phyloP scores from a whole-genome alignment of 2,113 vertebrate species.

The Calyptomena viridis region DNA sequence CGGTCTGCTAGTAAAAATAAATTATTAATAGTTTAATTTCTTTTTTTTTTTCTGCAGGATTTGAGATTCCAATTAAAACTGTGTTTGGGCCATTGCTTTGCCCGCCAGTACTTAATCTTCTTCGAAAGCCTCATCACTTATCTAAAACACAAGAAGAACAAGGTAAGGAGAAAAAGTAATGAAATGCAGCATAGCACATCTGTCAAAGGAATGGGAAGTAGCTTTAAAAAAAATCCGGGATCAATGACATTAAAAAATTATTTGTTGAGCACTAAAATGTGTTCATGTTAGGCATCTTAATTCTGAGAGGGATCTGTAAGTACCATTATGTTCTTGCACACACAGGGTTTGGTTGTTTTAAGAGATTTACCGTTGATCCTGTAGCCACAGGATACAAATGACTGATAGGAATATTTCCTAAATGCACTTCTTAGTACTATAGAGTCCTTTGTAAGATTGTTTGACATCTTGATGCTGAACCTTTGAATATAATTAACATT shows the following conservation, averaged over 20 bases:
- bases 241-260: conserved; percentile 72
- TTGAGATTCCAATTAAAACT: conserved; percentile 76
- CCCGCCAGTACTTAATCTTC: conserved; percentile 74
- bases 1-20: conserved; percentile 30
- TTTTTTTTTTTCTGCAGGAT: conserved; percentile 67
- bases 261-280: conserved; percentile 55
- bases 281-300: conserved; percentile 56
- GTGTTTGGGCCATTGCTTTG: conserved; percentile 72
- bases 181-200: conserved; percentile 74
- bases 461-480: background rate
- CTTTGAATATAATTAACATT: conserved; percentile 13
- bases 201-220: conserved; percentile 66
- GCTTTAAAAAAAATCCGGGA: conserved; percentile 56
- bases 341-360: background rate
- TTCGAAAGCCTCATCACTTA: conserved; percentile 73
- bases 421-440: background rate
- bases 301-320: conserved; percentile 22
- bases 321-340: background rate
- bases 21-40: conserved; percentile 76
- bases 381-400: background rate
- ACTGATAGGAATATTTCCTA: background rate
- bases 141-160: conserved; percentile 73
- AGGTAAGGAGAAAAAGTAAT: conserved; percentile 76
- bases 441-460: background rate
- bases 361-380: background rate